Evolutionary conservation across 30 jellyfish, hydroid and myxozoan species (phyloP), one percentile per base, ranked within the genome.

Genomic region (Cassiopea andromeda): DNA sequence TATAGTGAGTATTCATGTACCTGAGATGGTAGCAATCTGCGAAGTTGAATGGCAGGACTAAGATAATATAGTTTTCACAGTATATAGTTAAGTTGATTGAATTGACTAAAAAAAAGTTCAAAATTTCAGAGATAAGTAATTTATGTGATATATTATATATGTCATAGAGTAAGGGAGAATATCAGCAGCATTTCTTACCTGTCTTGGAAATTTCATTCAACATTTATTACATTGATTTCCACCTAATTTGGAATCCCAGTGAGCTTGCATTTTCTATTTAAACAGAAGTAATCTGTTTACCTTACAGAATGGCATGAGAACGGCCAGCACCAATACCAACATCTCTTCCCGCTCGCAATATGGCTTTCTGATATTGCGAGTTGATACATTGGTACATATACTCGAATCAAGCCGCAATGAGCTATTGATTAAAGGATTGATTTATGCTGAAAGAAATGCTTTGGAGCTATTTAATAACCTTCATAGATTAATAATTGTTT

Each of bases 401-500:
- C 73, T 64, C 6, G 27, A 64, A 64, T 64, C 38, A 64, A 64
- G 73, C 15, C 15, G 43, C 15, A 64, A 64, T 64, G 43, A 70
- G 9, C 47, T 50, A 18, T 70, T 19, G 49, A 70, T 19, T 70
- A 70, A 18, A 3, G 54, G 79, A 70, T 70, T 70, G 79, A 27
- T 70, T 70, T 18, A 70, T 7, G 57, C 27, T 70, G 38, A 43
- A 18, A 27, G 54, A 43, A 2, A 27, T 43, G 10, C 79, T 18
- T 19, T 14, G 4, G 49, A 1, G 38, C 27, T 18, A 18, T 54
- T 10, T 70, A 70, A 70, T 70, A 43, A 70, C 79, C 79, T 70
- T 70, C 50, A 19, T 70, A 70, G 79, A 70, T 70, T 70, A 70
- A 14, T 70, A 49, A 77, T 59, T 47, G 86, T 4, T 48, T 80